A percentile compares a stretch with the other conserved stretches of the same genome.
phyloP scores from a whole-genome alignment of 2,797 vertebrate genomes.

The Phrynocephalus vlangalii region DNA sequence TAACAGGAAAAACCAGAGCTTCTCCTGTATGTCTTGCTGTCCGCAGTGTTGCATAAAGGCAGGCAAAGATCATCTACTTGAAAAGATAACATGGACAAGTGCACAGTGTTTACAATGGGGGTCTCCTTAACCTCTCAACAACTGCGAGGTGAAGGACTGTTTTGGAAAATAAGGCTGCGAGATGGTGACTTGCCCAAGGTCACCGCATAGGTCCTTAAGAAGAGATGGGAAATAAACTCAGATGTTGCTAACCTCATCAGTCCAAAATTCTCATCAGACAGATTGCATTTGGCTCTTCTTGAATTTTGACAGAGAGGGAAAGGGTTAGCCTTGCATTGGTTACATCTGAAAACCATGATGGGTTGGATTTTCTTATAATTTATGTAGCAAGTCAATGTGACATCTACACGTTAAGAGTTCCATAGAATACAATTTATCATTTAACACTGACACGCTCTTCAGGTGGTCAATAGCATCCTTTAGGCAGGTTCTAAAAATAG shows the following conservation, averaged over 20 bases:
- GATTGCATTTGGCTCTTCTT: slow-evolving; percentile 38
- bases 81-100: slow-evolving; percentile 43
- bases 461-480: slow-evolving; percentile 67
- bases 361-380: slow-evolving; percentile 77
- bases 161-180: slow-evolving; percentile 35
- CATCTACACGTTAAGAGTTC: slow-evolving; percentile 76
- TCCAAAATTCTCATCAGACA: neutral
- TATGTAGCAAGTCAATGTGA: slow-evolving; percentile 83
- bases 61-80: slow-evolving; percentile 61
- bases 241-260: neutral
- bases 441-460: slow-evolving; percentile 72
- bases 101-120: slow-evolving; percentile 34
- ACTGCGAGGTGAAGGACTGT: slow-evolving; percentile 18
- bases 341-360: slow-evolving; percentile 74
- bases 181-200: slow-evolving; percentile 19
- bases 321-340: slow-evolving; percentile 83
- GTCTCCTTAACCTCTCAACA: slow-evolving; percentile 1
- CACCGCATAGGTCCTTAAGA: neutral
- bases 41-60: slow-evolving; percentile 63
- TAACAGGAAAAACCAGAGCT: slow-evolving; percentile 76
- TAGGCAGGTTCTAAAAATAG: slow-evolving; percentile 66
- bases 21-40: slow-evolving; percentile 68
- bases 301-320: slow-evolving; percentile 73
- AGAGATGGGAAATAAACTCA: slow-evolving; percentile 1
- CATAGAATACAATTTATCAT: slow-evolving; percentile 73